A percentile compares a stretch with the other conserved stretches of the same genome.
These are phyloP conservation scores for Trematocara marginatum DNA, from an alignment of 2,113 vertebrate genomes.

Conservation along the genomic window DNA sequence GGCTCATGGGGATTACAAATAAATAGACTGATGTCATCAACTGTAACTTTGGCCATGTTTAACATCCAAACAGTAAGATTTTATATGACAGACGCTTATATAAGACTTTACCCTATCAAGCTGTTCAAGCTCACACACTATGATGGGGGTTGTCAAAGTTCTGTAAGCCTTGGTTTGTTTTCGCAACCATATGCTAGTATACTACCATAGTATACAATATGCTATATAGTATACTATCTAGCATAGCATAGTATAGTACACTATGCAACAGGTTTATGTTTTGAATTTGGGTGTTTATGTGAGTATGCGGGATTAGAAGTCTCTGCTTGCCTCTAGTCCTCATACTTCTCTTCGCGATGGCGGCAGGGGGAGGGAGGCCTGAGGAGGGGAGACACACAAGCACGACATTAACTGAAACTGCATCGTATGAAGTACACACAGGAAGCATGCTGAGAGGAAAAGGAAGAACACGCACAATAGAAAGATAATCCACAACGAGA, in stretches of 20 bases:
- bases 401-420: background rate
- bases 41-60: background rate
- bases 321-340: slow-evolving; percentile 49
- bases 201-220: background rate
- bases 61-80: background rate
- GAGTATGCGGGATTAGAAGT: background rate
- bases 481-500: background rate
- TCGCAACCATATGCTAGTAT: background rate
- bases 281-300: background rate
- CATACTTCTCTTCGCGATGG: slow-evolving; percentile 43
- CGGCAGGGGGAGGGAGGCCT: slow-evolving; percentile 62
- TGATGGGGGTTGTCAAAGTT: background rate
- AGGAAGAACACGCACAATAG: background rate
- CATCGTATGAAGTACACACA: background rate
- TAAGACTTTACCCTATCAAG: background rate
- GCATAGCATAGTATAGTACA: background rate
- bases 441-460: background rate
- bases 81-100: background rate
- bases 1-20: background rate
- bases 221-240: background rate
- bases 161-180: background rate
- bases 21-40: background rate
- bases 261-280: background rate
- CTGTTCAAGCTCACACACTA: background rate
- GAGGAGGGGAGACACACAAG: background rate